phyloP scores from a whole-genome alignment of 2,888 invertebrate genomes.

The Agrochola litura region DNA sequence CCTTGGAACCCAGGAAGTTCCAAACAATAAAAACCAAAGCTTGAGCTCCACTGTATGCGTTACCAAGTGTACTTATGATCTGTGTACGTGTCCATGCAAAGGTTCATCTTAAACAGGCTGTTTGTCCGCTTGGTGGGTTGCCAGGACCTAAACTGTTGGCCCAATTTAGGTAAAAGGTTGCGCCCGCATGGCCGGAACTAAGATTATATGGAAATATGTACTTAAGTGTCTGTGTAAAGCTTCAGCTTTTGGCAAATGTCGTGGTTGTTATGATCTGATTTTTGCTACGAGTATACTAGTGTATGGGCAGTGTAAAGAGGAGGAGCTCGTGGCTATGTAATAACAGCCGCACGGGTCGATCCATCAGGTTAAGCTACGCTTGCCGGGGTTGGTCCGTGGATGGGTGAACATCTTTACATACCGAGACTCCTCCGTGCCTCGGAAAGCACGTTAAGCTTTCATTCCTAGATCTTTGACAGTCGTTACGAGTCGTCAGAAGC shows the following conservation, averaged over 20 bases:
- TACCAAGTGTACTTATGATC: constrained; percentile 16
- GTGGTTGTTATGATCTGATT: constrained; percentile 4
- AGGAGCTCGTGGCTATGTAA: too few relatives aligned
- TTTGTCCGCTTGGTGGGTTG: constrained; percentile 53
- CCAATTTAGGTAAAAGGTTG: constrained; percentile 65
- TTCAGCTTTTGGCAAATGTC: constrained; percentile 38
- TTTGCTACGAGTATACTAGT: background rate
- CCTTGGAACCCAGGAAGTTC: background rate
- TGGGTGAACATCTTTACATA: too few relatives aligned
- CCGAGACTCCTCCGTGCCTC: too few relatives aligned
- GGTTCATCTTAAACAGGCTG: constrained; percentile 38
- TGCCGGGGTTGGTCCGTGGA: too few relatives aligned
- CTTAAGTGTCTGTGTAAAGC: constrained; percentile 41
- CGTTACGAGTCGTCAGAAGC: too few relatives aligned
- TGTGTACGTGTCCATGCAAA: constrained; percentile 48
- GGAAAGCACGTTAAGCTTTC: too few relatives aligned
- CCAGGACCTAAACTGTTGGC: constrained; percentile 50
- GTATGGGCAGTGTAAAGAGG: background rate
- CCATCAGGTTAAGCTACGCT: too few relatives aligned
- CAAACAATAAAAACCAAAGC: background rate
- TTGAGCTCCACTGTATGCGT: constrained; percentile 3
- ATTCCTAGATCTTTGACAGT: too few relatives aligned
- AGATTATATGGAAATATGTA: constrained; percentile 51
- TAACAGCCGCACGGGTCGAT: too few relatives aligned
- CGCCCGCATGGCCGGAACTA: constrained; percentile 32